Conservation (phyloP, 2,113 vertebrate species). For the Theristicus caerulescens region DNA sequence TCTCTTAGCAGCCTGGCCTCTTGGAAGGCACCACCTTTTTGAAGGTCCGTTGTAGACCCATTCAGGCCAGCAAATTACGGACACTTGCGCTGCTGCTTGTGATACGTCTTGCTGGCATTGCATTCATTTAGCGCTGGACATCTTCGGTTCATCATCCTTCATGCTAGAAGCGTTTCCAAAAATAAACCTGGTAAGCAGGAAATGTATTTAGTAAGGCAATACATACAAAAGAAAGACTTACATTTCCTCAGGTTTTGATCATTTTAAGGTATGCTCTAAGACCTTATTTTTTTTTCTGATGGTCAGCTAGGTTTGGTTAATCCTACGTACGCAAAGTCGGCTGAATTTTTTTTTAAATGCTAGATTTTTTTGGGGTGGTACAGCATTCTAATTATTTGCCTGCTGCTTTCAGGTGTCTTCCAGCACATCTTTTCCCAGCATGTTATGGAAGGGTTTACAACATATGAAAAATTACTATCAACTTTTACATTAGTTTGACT, state of each 20-base stretch:
- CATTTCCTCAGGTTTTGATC: not conserved
- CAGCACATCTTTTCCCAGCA: not conserved
- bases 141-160: not conserved
- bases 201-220: not conserved
- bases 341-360: not conserved
- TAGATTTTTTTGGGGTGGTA: not conserved
- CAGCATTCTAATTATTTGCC: not conserved
- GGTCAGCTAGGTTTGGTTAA: not conserved
- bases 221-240: not conserved
- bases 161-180: not conserved
- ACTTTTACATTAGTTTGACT: not conserved
- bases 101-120: not conserved
- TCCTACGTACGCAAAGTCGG: not conserved
- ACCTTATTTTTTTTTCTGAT: not conserved
- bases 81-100: not conserved
- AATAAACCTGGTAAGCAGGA: not conserved
- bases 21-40: not conserved
- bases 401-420: not conserved
- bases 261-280: not conserved
- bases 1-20: not conserved
- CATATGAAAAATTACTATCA: not conserved
- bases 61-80: not conserved
- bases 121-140: not conserved
- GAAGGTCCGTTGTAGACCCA: not conserved
- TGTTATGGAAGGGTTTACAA: not conserved